Evolutionary conservation across 1,140 invertebrate genomes (phyloP).

Genomic region (Metaphire vulgaris): DNA sequence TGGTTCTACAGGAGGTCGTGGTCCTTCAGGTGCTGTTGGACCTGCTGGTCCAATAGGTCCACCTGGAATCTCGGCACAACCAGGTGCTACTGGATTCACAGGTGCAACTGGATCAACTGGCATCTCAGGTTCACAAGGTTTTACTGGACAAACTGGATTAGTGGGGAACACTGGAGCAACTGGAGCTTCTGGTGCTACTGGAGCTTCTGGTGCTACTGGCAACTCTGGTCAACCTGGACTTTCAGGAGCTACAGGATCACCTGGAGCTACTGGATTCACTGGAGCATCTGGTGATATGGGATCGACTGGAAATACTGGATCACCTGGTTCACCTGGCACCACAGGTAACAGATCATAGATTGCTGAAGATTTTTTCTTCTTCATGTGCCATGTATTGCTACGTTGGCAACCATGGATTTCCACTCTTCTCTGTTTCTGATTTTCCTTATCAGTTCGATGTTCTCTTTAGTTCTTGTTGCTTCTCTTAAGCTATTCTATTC

Average conservation of each 20-base stretch:
- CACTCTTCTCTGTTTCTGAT: no score
- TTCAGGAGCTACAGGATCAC: not conserved
- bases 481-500: no score
- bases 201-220: not conserved
- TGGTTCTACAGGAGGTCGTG: not conserved
- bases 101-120: slow-evolving; percentile 11
- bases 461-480: no score
- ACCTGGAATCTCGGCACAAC: not conserved
- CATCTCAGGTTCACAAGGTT: not conserved
- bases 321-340: slow-evolving; percentile 12
- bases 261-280: not conserved
- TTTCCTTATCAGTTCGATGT: no score
- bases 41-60: not conserved
- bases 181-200: not conserved
- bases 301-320: slow-evolving; percentile 58
- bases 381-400: no score
- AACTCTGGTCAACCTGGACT: not conserved
- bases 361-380: no score
- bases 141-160: not conserved
- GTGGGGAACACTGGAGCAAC: not conserved
- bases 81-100: slow-evolving; percentile 1
- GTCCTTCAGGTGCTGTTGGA: not conserved
- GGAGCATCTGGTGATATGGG: not conserved
- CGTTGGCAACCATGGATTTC: no score
- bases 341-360: not conserved